Conservation (phyloP, 2,888 invertebrate species). For the Hermodice carunculata region DNA sequence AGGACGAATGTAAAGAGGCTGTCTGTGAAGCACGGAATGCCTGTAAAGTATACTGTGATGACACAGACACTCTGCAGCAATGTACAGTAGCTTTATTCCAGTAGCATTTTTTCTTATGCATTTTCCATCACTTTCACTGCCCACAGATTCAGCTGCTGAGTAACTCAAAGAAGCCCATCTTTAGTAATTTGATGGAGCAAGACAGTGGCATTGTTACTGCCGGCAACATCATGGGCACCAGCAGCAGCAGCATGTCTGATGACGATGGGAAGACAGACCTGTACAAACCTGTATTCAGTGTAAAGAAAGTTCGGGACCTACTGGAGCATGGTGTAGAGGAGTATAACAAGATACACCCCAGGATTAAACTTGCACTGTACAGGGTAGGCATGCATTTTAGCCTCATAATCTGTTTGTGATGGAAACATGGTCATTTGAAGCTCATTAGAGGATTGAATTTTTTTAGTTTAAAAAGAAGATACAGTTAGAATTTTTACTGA, state of each 20-base stretch:
- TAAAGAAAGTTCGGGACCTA: constrained; percentile 38
- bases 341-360: constrained; percentile 67
- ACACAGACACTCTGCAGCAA: too few relatives aligned
- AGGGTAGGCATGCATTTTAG: constrained; percentile 47
- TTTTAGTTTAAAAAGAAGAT: too few relatives aligned
- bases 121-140: too few relatives aligned
- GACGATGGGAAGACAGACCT: constrained; percentile 62
- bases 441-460: too few relatives aligned
- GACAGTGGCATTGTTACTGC: constrained; percentile 67
- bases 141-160: constrained; percentile 46
- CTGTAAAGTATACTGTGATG: too few relatives aligned
- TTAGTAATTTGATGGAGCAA: constrained; percentile 66
- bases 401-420: too few relatives aligned
- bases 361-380: constrained; percentile 65
- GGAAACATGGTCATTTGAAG: too few relatives aligned
- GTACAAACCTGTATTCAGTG: constrained; percentile 48
- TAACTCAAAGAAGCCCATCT: constrained; percentile 56
- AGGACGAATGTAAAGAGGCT: too few relatives aligned
- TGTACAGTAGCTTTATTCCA: too few relatives aligned
- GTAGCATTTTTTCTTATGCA: too few relatives aligned
- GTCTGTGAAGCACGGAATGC: too few relatives aligned
- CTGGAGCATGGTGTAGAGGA: constrained; percentile 65
- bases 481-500: too few relatives aligned
- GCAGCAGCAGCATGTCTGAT: constrained; percentile 54
- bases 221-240: constrained; percentile 42